Conservation (phyloP, 2,888 invertebrate genomes). For the Acleris cristana region DNA sequence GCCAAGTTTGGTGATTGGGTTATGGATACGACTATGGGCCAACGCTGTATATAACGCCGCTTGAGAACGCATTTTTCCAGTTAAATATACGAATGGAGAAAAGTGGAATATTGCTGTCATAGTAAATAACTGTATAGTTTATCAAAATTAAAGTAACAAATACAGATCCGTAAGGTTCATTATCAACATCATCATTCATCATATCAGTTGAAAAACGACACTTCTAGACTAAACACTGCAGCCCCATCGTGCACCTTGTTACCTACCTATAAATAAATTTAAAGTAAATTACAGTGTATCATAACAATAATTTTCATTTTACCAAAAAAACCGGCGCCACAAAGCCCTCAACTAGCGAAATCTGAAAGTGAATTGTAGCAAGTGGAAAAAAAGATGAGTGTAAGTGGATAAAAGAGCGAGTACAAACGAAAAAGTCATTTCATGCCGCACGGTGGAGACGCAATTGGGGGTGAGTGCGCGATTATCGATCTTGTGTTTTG, state of each 20-base stretch:
- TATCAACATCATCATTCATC: too few relatives aligned
- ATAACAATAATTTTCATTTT: slow-evolving; percentile 54
- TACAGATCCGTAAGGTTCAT: too few relatives aligned
- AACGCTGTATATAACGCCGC: slow-evolving; percentile 1
- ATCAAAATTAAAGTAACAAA: too few relatives aligned
- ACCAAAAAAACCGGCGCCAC: slow-evolving; percentile 68
- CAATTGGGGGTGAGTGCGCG: slow-evolving; percentile 50
- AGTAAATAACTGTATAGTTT: too few relatives aligned
- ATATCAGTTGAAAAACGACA: too few relatives aligned
- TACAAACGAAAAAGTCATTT: slow-evolving; percentile 83
- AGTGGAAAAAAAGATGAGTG: slow-evolving; percentile 81
- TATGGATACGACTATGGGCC: slow-evolving; percentile 8
- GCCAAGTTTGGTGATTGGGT: slow-evolving; percentile 34
- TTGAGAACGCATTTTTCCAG: neutral
- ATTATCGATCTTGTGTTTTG: slow-evolving; percentile 55
- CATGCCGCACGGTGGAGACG: slow-evolving; percentile 77
- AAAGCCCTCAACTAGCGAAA: slow-evolving; percentile 66
- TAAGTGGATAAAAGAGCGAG: slow-evolving; percentile 82
- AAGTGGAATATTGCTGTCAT: too few relatives aligned
- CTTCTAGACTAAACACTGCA: neutral
- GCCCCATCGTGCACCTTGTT: too few relatives aligned
- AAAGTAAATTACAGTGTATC: too few relatives aligned
- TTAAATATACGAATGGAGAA: neutral
- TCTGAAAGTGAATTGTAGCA: slow-evolving; percentile 82
- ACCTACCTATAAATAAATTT: too few relatives aligned